Conservation (phyloP, 2,113 vertebrate genomes). For the Myotis davidii region DNA sequence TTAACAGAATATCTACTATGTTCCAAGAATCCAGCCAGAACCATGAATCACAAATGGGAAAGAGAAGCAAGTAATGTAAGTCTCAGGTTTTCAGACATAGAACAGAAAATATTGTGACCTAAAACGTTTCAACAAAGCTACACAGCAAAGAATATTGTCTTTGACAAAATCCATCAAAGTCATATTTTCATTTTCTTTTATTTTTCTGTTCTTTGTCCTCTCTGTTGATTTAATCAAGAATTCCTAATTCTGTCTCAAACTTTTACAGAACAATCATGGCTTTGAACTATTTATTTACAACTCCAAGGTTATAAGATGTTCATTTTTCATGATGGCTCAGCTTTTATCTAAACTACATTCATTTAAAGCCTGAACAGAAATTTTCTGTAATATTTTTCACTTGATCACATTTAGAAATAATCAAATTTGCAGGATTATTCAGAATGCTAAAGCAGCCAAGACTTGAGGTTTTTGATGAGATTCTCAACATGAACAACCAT, state of each 20-base stretch:
- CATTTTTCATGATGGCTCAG: not conserved
- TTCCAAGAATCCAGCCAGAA: not conserved
- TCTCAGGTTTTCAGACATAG: not conserved
- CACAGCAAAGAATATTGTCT: not conserved
- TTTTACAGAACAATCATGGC: not conserved
- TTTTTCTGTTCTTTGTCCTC: not conserved
- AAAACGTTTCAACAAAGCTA: not conserved
- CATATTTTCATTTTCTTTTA: not conserved
- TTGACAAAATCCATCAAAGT: not conserved
- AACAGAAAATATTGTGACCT: not conserved
- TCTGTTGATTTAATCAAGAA: not conserved
- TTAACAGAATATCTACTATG: not conserved
- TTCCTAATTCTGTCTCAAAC: not conserved
- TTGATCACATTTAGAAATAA: not conserved
- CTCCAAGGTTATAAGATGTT: not conserved
- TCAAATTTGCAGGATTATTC: not conserved
- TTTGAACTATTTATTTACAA: not conserved
- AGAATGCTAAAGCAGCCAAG: not conserved
- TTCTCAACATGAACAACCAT: not conserved
- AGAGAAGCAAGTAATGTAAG: not conserved
- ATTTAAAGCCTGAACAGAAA: not conserved
- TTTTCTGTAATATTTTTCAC: not conserved
- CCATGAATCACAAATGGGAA: not conserved
- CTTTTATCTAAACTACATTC: not conserved
- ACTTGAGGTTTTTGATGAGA: not conserved